Percentiles rank a stretch among this genome's conserved stretches.
Conservation (phyloP, 2,113 vertebrate species). For the Rhea pennata region DNA sequence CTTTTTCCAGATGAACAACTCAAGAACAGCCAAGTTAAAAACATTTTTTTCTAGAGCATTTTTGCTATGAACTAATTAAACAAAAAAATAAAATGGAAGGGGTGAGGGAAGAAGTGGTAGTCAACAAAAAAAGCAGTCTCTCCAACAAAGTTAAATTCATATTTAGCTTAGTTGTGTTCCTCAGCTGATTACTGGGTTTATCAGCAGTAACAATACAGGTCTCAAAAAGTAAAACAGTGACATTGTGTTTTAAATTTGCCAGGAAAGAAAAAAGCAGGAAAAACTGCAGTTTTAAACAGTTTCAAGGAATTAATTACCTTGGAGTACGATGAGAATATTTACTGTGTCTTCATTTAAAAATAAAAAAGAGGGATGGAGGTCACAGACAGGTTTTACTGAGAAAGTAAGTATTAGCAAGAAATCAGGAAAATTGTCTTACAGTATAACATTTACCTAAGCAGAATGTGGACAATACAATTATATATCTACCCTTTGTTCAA, state of each 20-base stretch:
- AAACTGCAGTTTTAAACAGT: conserved; percentile 22
- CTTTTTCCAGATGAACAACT: neutral
- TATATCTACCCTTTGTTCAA: neutral
- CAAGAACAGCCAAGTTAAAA: neutral
- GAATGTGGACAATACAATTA: neutral
- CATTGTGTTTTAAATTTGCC: neutral
- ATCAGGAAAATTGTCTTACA: neutral
- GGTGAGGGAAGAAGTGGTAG: neutral
- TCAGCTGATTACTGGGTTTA: neutral
- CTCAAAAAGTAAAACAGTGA: neutral
- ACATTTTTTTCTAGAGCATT: neutral
- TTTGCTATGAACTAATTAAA: neutral
- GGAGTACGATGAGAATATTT: neutral
- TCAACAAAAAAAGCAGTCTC: neutral
- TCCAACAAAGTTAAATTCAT: neutral
- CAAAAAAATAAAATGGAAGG: neutral
- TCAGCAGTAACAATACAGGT: neutral
- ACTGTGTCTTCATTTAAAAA: neutral
- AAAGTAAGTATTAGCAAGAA: neutral
- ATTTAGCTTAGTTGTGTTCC: neutral
- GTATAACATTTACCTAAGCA: neutral
- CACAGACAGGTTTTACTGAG: neutral
- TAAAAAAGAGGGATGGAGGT: neutral
- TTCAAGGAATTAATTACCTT: neutral
- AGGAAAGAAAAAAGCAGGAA: neutral